Evolutionary conservation across 1,140 invertebrate genomes (phyloP), one percentile per base, ranked within the genome.

Genomic region (Sitophilus oryzae): DNA sequence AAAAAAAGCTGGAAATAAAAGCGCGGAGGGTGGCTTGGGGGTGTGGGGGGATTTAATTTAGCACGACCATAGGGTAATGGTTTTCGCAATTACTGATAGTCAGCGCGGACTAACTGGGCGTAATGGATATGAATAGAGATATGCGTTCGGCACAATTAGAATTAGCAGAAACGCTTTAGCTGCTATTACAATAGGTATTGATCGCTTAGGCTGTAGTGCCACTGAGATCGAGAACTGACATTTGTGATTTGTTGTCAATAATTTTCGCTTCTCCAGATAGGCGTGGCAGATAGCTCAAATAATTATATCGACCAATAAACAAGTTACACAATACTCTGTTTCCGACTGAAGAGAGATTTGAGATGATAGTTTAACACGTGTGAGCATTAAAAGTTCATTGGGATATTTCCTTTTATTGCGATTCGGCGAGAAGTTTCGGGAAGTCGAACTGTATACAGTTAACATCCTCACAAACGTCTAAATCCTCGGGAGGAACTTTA

Each of bases 181-280:
- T 49, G 53, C 51, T 59, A 60, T 62, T 62, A 62, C 60, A 62
- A 62, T 62, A 58, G 56, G 58, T 62, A 62, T 62, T 62, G 60
- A 62, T 62, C 60, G 60, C 42, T 54, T 55, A 45, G 48, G 54
- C 34, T 45, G 48, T 42, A 35, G 44, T 34, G 21, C 14, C 25
- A 30, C 25, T 19, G 45, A 49, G 36, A 38, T 41, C 43, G 48
- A 56, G 53, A 43, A 59, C 53, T 60, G 60, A 55, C 58, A 60
- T 62, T 62, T 62, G 51, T 61, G 60, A 62, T 57, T 61, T 61
- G 59, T 62, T 62, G 60, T 62, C 57, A 53, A 62, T 62, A 59
- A 56, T 53, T 58, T 56, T 56, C 52, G 53, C 19, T 19, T 18
- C 15, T 42, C 3, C 4, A 18, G 15, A 16, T 16, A 38, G 36